These are phyloP conservation scores for Tachysurus fulvidraco DNA, from an alignment of 2,113 vertebrate genomes.

Conservation along the genomic window DNA sequence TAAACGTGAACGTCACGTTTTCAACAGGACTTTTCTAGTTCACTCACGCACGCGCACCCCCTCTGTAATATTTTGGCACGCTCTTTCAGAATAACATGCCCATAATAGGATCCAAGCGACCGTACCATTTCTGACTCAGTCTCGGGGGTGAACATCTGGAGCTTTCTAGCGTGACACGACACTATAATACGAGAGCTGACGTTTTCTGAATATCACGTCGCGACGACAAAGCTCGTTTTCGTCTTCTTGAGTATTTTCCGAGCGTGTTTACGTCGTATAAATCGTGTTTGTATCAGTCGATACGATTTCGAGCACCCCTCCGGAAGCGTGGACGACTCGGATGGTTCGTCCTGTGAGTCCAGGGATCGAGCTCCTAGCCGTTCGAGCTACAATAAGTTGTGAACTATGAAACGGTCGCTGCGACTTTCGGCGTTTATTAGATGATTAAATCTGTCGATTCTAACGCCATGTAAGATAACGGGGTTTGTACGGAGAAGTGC, in stretches of 20 bases:
- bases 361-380: conserved; percentile 51
- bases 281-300: too few relatives aligned
- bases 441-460: conserved; percentile 4
- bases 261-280: neutral
- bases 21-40: conserved; percentile 36
- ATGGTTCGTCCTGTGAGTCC: conserved; percentile 64
- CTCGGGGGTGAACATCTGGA: conserved; percentile 54
- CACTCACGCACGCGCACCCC: neutral
- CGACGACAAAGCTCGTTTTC: rapidly evolving
- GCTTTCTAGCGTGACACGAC: neutral
- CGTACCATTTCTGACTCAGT: conserved; percentile 62
- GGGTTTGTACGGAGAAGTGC: conserved; percentile 53
- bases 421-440: conserved; percentile 44
- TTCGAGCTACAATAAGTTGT: conserved; percentile 54
- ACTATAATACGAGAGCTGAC: rapidly evolving
- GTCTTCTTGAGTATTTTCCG: neutral
- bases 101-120: conserved; percentile 59
- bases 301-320: conserved; percentile 40
- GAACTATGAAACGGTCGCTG: conserved; percentile 53
- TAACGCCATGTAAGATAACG: conserved; percentile 63
- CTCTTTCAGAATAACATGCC: conserved; percentile 55
- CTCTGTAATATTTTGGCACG: conserved; percentile 43
- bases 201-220: neutral
- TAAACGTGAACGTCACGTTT: neutral
- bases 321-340: conserved; percentile 38